Evolutionary conservation across 2,888 invertebrate species (phyloP).

Genomic region (Apeira syringaria): DNA sequence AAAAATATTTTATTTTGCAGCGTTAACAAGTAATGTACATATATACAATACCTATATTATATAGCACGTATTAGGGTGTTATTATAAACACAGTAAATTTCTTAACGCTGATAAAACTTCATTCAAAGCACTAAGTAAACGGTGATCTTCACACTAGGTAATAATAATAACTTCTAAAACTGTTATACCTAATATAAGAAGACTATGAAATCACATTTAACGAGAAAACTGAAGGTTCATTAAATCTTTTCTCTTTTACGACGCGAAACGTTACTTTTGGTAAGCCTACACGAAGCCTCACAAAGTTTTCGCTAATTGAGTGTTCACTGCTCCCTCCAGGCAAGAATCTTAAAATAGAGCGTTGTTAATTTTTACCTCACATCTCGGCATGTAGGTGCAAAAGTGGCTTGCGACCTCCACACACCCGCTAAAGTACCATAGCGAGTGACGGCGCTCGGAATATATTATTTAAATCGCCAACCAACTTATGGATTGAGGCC

Average conservation of each 20-base stretch:
- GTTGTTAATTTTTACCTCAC: conserved; percentile 33
- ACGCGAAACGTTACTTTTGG: conserved; percentile 2
- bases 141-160: too few species aligned
- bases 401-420: conserved; percentile 55
- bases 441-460: conserved; percentile 13
- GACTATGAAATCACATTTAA: too few species aligned
- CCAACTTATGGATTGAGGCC: conserved; percentile 19
- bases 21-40: too few species aligned
- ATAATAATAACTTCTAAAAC: too few species aligned
- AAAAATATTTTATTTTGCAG: too few species aligned
- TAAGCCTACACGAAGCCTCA: conserved; percentile 12
- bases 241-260: conserved; percentile 1
- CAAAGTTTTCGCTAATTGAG: conserved; percentile 12
- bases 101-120: too few species aligned
- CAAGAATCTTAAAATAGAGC: conserved; percentile 33
- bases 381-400: conserved; percentile 37
- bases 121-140: too few species aligned
- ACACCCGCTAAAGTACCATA: conserved; percentile 46
- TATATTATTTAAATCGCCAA: too few species aligned
- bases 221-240: neutral
- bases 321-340: conserved; percentile 8
- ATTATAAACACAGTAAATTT: too few species aligned
- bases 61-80: too few species aligned
- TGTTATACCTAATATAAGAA: too few species aligned
- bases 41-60: too few species aligned